Percentiles rank a stretch among this genome's conserved stretches.
These are phyloP conservation scores for Erebia ligea DNA, from an alignment of 2,888 invertebrate species.

Conservation along the genomic window DNA sequence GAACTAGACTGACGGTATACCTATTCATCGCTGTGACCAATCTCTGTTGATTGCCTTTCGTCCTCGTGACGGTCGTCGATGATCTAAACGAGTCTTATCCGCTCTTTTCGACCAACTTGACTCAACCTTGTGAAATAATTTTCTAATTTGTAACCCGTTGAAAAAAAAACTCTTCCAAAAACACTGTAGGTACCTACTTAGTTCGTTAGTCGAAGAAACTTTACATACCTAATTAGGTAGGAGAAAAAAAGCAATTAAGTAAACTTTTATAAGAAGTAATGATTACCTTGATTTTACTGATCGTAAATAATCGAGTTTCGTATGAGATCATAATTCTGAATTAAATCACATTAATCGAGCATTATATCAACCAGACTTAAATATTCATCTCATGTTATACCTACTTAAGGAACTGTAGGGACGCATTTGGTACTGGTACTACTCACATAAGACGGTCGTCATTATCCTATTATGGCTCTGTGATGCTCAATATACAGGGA, in stretches of 20 bases:
- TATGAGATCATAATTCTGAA: too few relatives aligned
- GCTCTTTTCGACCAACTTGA: constrained; percentile 9
- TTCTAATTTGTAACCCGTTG: background rate
- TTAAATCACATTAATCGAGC: constrained; percentile 18
- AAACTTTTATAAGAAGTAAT: too few relatives aligned
- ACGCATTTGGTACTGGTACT: constrained; percentile 16
- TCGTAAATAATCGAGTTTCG: background rate
- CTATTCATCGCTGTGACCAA: constrained; percentile 47
- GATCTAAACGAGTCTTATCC: constrained; percentile 33
- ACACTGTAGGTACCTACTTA: background rate
- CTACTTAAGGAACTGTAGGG: constrained; percentile 32
- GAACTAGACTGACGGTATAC: constrained; percentile 26
- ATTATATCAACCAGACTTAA: constrained; percentile 11
- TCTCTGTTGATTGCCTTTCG: constrained; percentile 44
- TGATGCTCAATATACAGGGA: constrained; percentile 41
- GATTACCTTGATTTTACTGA: too few relatives aligned
- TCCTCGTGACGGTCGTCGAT: constrained; percentile 43
- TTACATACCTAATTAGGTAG: background rate
- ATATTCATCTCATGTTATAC: constrained; percentile 33
- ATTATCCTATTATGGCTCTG: constrained; percentile 71
- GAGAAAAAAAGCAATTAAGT: too few relatives aligned
- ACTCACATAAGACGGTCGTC: constrained; percentile 40
- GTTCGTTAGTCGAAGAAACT: background rate
- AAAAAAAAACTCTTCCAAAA: background rate
- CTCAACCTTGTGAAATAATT: background rate